Conservation (phyloP, 2,797 vertebrate genomes). For the Sitta carolinensis region DNA sequence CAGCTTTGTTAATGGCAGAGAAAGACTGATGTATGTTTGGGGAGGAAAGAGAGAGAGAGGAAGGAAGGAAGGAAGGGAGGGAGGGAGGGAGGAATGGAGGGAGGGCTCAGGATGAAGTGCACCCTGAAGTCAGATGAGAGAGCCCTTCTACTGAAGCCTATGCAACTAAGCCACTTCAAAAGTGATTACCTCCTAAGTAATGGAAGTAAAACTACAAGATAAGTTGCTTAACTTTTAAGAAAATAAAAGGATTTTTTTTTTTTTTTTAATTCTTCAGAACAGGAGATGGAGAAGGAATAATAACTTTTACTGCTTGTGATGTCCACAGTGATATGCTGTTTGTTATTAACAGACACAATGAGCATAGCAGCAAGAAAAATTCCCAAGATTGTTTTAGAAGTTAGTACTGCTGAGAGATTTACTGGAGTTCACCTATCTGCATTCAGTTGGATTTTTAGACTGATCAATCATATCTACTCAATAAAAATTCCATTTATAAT, state of each 20-base stretch:
- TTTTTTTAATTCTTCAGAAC: neutral
- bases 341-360: neutral
- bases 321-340: neutral
- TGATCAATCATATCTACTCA: neutral
- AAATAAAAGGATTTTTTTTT: neutral
- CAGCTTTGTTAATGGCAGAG: neutral
- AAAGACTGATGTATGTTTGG: neutral
- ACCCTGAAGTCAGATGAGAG: neutral
- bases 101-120: neutral
- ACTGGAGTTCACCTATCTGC: neutral
- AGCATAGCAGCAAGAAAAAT: neutral
- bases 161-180: conserved; percentile 21
- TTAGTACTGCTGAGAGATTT: neutral
- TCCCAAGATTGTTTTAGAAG: neutral
- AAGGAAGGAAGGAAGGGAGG: no score
- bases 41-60: neutral
- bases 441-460: neutral
- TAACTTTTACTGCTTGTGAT: neutral
- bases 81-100: no score
- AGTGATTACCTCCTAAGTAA: neutral
- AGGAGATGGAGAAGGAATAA: neutral
- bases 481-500: neutral
- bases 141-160: neutral
- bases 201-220: neutral
- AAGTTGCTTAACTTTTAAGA: neutral